Base-by-base conservation (phyloP, 2,113 vertebrate genomes). In the Spermophilus dauricus region DNA sequence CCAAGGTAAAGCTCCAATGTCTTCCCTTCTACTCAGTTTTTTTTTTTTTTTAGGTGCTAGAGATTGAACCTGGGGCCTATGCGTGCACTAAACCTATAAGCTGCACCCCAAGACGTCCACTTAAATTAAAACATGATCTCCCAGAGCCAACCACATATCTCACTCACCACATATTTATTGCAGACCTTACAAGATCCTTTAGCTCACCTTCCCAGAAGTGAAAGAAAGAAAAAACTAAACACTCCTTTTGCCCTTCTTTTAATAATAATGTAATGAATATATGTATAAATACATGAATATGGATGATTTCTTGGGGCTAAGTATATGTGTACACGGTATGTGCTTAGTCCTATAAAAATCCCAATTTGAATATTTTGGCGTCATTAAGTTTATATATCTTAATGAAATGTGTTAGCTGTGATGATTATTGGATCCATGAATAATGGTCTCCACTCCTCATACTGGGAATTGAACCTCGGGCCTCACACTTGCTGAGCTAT, bases 351-450 rank as follows among this genome's bases (percentile, higher is more conserved):
- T 90, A 18, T 89, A 78, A 90, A 95, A 73, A 90, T 84, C 37
- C 22, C 17, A 75, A 22, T 86, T 89, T 82, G 34, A 96, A 18
- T 56, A 83, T 78, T 75, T 78, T n/a, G 76, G 7, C 58, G 80
- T 96, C 39, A 89, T 73, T 94, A 90, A 80, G 20, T 45, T 84
- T 87, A 32, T 83, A 70, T 63, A 69, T 93, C 39, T 87, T 87
- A 96, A 72, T 91, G 75, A 95, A 95, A 78, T 78, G 16, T 93
- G 45, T 94, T 91, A 39, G 24, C 63, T 42, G 26, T 80, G 1
- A 76, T 89, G 24, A 56, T 75, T 84, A 81, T 92, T 96, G 22
- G 34, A 37, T 82, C 28, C 24, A 88, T 2, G 32, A 70, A 70
- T 70, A n/a, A n/a, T 70, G 32, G 14, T n/a, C 67, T 16, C 16